Evolutionary conservation across 53 echinoderm and acorn worm genomes (phyloP).

Genomic region (Holothuria leucospilota): DNA sequence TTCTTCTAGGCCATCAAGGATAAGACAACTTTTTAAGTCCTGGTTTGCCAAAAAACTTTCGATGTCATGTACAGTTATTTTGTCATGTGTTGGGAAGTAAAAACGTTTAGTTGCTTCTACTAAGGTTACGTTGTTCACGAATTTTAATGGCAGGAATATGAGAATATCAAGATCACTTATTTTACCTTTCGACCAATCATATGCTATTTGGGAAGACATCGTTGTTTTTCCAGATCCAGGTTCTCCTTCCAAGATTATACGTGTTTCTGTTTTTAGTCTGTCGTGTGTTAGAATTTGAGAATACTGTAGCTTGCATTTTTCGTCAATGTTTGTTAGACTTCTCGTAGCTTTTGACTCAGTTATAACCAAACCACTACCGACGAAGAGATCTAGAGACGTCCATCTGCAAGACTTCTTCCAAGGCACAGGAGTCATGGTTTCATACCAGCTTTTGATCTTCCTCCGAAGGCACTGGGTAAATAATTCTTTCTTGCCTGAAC

Average conservation of each 20-base stretch:
- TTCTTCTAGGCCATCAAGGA: slow-evolving; percentile 14
- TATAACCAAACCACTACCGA: neutral
- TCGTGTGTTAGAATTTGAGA: neutral
- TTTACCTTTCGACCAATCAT: neutral
- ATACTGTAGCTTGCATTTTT: neutral
- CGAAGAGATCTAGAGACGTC: neutral
- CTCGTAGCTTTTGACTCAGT: neutral
- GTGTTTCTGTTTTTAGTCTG: slow-evolving; percentile 3
- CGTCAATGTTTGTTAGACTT: neutral
- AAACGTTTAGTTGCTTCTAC: neutral
- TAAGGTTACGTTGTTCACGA: neutral
- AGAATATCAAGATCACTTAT: neutral
- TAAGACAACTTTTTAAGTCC: neutral
- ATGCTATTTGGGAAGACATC: neutral
- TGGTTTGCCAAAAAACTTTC: neutral
- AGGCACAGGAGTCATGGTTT: no score
- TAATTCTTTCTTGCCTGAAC: neutral
- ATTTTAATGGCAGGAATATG: neutral
- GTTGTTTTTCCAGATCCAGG: neutral
- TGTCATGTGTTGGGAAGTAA: neutral
- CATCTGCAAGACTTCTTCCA: neutral
- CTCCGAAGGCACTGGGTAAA: neutral
- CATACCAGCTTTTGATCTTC: neutral
- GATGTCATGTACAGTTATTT: neutral
- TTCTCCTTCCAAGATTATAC: slow-evolving; percentile 9